A percentile compares a stretch with the other conserved stretches of the same genome.
phyloP scores from a whole-genome alignment of 2,797 vertebrate species.

The Spinus olivaceus region DNA sequence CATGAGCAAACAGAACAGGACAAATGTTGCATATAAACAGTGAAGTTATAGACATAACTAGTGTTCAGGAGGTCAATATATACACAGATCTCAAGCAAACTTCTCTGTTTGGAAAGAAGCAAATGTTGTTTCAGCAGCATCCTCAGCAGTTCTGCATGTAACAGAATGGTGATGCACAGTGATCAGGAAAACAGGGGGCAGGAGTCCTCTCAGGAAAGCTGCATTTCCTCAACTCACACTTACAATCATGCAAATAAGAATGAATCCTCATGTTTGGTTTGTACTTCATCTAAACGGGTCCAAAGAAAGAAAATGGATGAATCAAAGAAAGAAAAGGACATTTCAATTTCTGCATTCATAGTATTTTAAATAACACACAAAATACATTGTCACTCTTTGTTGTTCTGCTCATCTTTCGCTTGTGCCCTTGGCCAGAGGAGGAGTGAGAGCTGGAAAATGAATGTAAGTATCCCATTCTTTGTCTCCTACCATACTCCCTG shows the following conservation, averaged over 20 bases:
- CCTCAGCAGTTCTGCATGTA: neutral
- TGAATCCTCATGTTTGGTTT: neutral
- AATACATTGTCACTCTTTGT: neutral
- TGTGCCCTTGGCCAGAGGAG: neutral
- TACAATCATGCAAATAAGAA: neutral
- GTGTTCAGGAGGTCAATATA: neutral
- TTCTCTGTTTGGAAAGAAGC: neutral
- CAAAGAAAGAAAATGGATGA: neutral
- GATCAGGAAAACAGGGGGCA: neutral
- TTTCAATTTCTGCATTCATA: neutral
- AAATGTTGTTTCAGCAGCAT: neutral
- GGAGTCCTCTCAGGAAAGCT: neutral
- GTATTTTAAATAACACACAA: neutral
- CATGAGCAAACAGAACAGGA: neutral
- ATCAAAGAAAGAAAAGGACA: neutral
- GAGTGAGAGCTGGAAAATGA: neutral
- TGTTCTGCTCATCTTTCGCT: neutral
- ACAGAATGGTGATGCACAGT: neutral
- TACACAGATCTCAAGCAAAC: neutral
- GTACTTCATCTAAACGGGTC: neutral
- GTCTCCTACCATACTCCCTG: neutral
- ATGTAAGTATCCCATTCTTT: neutral
- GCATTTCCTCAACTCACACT: neutral
- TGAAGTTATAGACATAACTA: neutral
- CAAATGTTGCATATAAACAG: neutral